Base-by-base conservation (phyloP, 2,888 invertebrate genomes). In the Drosophila pseudotakahashii region DNA sequence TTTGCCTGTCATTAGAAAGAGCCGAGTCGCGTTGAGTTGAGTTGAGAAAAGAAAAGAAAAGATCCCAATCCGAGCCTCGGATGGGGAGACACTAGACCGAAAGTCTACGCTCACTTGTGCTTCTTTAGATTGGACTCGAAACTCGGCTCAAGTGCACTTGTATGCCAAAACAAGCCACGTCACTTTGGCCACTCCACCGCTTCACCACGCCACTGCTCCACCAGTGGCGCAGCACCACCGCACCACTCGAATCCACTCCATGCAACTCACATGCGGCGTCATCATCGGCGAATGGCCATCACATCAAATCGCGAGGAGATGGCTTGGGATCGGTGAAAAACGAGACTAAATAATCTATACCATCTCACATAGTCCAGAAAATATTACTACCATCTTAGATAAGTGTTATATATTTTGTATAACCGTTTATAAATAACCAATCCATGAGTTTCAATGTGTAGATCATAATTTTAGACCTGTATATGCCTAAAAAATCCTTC, bases 81-180 rank as follows among this genome's bases (percentile, higher is more conserved):
- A 63, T 61, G 54, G 75, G 75, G 74, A 76, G 87, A 81, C 87
- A 86, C 81, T 81, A 86, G 81, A 81, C 81, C 87, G 87, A 82
- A 86, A 82, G 87, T 82, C 81, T 86, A 74, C 81, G 81, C 76
- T 82, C 81, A 82, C 81, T 82, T 82, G 81, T 87, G 84, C 87
- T 81, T 87, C 88, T 85, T 81, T 85, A 79, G 88, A 88, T 87
- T 85, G 85, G 88, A 81, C 83, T 83, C 79, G 81, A 87, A 83
- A 87, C 81, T 84, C 80, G 85, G 73, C 72, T 87, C 82, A 84
- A 83, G 83, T 87, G 88, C 82, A 87, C 83, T 87, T 87, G 88
- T 81, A 79, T 77, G 83, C 85, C 88, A 85, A 82, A 82, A 82
- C 87, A 82, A 82, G 81, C 81, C 87, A 82, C 81, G 87, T 82